These are phyloP conservation scores for Falco rusticolus DNA, from an alignment of 2,797 vertebrate genomes.

Conservation along the genomic window DNA sequence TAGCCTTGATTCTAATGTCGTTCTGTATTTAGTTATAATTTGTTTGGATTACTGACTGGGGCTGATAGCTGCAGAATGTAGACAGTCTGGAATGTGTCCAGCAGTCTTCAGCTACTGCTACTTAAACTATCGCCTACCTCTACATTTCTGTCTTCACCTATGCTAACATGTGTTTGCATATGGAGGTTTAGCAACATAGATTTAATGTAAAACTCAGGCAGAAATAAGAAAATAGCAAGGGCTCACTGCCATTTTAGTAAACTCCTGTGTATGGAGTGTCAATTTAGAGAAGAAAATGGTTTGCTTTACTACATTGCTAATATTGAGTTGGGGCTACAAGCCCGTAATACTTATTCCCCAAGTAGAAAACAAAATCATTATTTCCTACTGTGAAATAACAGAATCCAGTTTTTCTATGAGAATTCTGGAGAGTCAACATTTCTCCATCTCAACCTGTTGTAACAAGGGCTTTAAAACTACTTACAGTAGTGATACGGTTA, in stretches of 20 bases:
- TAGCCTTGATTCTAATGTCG: not conserved
- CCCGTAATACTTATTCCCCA: not conserved
- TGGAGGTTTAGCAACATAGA: not conserved
- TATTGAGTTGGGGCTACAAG: not conserved
- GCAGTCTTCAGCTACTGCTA: not conserved
- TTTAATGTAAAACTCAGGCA: not conserved
- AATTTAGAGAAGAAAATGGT: not conserved
- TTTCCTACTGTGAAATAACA: not conserved
- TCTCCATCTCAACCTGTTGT: not conserved
- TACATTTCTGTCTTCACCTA: conserved; percentile 2
- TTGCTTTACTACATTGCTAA: not conserved
- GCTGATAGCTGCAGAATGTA: not conserved
- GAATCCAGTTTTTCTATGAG: not conserved
- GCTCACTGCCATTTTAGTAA: not conserved
- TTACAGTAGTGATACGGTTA: not conserved
- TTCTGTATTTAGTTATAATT: not conserved
- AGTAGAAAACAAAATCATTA: not conserved
- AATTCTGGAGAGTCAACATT: not conserved
- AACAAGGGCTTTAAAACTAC: not conserved
- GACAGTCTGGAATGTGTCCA: not conserved
- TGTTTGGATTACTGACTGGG: not conserved
- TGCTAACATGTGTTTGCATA: not conserved
- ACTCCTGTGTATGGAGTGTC: not conserved
- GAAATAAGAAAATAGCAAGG: not conserved
- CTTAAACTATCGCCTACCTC: not conserved